Evolutionary conservation across 2,797 vertebrate genomes (phyloP).

Genomic region (Fratercula arctica): DNA sequence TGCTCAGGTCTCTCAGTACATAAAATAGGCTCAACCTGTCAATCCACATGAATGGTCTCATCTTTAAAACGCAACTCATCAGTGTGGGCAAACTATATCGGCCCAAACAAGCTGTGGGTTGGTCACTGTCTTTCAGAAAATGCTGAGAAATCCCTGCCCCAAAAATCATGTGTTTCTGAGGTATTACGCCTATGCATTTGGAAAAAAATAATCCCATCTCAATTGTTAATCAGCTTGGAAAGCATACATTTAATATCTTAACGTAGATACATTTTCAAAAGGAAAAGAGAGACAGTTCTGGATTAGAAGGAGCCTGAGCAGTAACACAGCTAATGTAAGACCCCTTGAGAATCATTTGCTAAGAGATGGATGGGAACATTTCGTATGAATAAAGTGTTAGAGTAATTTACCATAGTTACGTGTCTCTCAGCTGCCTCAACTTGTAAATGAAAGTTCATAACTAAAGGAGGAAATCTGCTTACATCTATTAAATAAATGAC

Average conservation of each 20-base stretch:
- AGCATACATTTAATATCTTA: background rate
- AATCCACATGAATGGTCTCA: background rate
- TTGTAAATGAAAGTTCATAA: background rate
- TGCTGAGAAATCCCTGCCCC: background rate
- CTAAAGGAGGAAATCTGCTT: background rate
- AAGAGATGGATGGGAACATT: background rate
- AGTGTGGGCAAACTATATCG: fast-evolving
- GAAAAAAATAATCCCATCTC: background rate
- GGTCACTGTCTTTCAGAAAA: background rate
- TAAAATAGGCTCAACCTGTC: background rate
- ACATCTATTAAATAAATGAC: background rate
- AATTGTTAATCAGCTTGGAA: background rate
- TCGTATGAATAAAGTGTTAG: background rate
- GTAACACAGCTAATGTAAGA: background rate
- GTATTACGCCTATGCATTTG: background rate
- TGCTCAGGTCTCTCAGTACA: fast-evolving
- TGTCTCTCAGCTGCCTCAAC: background rate
- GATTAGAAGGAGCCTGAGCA: background rate
- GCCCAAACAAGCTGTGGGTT: background rate
- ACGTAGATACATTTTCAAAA: background rate
- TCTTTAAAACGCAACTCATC: background rate
- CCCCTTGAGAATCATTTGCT: background rate
- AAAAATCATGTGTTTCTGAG: background rate
- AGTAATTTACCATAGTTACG: background rate
- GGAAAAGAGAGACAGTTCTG: background rate